These are phyloP conservation scores for Microcebus lehilahytsara DNA, from an alignment of 2,113 vertebrate genomes.

Conservation along the genomic window DNA sequence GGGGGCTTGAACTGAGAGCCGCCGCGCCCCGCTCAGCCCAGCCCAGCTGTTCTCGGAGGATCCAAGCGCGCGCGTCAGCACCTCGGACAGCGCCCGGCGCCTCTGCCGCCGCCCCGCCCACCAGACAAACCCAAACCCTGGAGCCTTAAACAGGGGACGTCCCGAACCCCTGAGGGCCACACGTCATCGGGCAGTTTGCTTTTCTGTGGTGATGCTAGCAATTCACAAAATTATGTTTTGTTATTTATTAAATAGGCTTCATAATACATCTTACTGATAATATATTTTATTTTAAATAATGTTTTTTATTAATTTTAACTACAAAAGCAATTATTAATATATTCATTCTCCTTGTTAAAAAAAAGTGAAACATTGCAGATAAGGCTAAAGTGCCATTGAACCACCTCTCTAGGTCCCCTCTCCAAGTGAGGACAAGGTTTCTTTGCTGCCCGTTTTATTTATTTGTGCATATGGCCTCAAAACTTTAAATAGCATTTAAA, in stretches of 20 bases:
- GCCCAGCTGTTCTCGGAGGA: rapidly evolving
- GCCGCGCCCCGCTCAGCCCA: rapidly evolving
- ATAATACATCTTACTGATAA: background rate
- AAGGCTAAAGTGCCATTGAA: background rate
- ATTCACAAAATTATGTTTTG: background rate
- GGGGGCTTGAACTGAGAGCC: rapidly evolving
- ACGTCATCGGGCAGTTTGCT: background rate
- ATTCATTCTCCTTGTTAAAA: background rate
- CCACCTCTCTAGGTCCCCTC: too few species aligned
- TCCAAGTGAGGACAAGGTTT: background rate
- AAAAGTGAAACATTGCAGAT: background rate
- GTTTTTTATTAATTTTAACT: background rate
- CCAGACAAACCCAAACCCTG: too few species aligned
- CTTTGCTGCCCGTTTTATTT: background rate
- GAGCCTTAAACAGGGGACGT: background rate
- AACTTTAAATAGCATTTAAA: background rate
- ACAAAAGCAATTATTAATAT: background rate
- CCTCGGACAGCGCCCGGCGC: slow-evolving; percentile 45
- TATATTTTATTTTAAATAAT: background rate
- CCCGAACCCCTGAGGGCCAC: too few species aligned
- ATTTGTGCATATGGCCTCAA: background rate
- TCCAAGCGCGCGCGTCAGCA: slow-evolving; percentile 18
- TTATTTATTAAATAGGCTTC: background rate
- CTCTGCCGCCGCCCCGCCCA: too few species aligned
- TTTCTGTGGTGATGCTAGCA: background rate